Evolutionary conservation across 2,113 vertebrate genomes (phyloP).

Genomic region (Pluvianellus socialis): DNA sequence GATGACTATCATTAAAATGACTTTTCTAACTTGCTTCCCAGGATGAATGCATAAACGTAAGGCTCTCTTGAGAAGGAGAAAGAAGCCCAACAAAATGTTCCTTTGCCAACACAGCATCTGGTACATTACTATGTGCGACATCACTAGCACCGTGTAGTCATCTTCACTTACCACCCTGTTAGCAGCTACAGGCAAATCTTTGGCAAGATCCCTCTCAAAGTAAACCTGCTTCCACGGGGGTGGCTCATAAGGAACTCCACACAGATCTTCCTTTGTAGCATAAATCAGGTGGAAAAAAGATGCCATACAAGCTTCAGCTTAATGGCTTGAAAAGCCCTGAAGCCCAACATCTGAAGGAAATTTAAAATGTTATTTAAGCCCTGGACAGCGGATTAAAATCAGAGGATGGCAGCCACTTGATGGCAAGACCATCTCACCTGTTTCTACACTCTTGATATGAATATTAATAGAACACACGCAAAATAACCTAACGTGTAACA

Average conservation of each 20-base stretch:
- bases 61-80: not conserved
- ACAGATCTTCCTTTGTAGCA: not conserved
- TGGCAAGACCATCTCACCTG: not conserved
- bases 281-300: not conserved
- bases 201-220: not conserved
- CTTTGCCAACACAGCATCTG: not conserved
- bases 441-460: not conserved
- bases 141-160: not conserved
- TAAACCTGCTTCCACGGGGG: not conserved
- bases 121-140: not conserved
- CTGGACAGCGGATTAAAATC: not conserved
- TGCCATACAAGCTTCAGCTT: not conserved
- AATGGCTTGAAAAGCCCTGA: not conserved
- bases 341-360: not conserved
- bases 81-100: not conserved
- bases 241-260: not conserved
- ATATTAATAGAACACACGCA: not conserved
- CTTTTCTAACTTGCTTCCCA: not conserved
- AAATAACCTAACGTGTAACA: not conserved
- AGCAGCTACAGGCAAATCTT: not conserved
- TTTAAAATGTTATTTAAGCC: not conserved
- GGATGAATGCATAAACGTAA: not conserved
- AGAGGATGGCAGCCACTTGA: not conserved
- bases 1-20: not conserved
- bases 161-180: not conserved